phyloP scores from a whole-genome alignment of 2,888 invertebrate species.

The Argyra leucocephala region DNA sequence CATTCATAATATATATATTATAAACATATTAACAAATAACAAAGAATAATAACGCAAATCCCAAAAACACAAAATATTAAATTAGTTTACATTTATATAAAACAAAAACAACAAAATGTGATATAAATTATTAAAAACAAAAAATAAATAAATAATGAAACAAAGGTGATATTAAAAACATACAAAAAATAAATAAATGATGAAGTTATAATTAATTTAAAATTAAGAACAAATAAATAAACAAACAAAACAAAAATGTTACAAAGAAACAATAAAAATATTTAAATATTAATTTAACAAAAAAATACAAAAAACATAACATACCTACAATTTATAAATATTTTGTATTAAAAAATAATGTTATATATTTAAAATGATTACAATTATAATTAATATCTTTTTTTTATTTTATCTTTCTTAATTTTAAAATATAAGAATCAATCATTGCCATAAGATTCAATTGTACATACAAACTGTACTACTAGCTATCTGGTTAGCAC shows the following conservation, averaged over 20 bases:
- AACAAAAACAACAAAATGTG: conserved; percentile 16
- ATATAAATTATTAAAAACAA: conserved; percentile 12
- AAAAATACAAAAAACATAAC: background rate
- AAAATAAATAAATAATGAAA: conserved; percentile 22
- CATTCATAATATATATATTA: conserved; percentile 18
- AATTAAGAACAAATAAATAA: conserved; percentile 20
- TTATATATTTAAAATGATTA: too few species aligned
- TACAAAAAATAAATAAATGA: conserved; percentile 12
- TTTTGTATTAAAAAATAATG: background rate
- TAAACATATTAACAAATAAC: conserved; percentile 21
- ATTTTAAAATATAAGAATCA: too few species aligned
- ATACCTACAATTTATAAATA: background rate
- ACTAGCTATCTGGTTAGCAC: too few species aligned
- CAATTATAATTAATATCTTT: too few species aligned
- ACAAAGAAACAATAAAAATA: conserved; percentile 17
- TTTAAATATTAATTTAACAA: conserved; percentile 20
- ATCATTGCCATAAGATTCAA: too few species aligned
- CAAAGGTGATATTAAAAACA: conserved; percentile 11
- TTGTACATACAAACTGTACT: too few species aligned
- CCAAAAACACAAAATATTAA: conserved; percentile 18
- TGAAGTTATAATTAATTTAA: conserved; percentile 12
- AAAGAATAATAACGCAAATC: conserved; percentile 22
- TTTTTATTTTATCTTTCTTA: too few species aligned
- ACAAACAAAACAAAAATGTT: too few species aligned
- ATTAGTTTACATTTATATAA: conserved; percentile 13